Conservation (phyloP, 1,140 invertebrate genomes). For the Eupeodes corollae region DNA sequence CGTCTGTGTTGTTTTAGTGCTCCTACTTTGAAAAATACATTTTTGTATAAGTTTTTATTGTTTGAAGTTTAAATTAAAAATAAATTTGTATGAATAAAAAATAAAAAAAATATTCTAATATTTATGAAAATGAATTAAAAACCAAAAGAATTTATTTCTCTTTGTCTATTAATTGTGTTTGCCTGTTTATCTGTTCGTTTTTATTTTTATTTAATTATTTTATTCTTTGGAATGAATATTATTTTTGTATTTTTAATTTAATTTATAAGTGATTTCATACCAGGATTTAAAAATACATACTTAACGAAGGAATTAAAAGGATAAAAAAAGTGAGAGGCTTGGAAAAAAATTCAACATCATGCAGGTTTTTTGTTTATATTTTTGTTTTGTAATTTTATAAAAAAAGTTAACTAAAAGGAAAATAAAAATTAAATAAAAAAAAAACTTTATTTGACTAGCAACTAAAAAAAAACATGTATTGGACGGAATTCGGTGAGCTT, state of each 20-base stretch:
- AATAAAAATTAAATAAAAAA: background rate
- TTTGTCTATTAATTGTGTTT: background rate
- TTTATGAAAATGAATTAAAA: background rate
- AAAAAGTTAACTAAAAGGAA: background rate
- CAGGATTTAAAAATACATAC: background rate
- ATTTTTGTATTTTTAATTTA: background rate
- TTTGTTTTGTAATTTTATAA: too few relatives aligned
- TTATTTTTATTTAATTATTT: too few relatives aligned
- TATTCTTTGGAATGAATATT: too few relatives aligned
- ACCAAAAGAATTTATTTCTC: background rate
- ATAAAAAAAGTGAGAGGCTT: too few relatives aligned
- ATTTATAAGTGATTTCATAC: background rate
- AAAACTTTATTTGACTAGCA: background rate
- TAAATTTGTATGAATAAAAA: background rate
- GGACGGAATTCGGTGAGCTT: background rate
- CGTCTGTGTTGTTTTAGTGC: slow-evolving; percentile 46
- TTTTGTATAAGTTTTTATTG: background rate
- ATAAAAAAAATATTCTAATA: slow-evolving; percentile 13
- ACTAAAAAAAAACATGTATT: background rate
- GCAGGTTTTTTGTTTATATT: too few relatives aligned
- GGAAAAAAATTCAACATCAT: too few relatives aligned
- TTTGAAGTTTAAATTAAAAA: background rate
- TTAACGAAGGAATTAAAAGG: too few relatives aligned
- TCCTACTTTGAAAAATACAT: slow-evolving; percentile 38
- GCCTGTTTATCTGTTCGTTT: too few relatives aligned